A percentile compares a stretch with the other conserved stretches of the same genome.
Evolutionary conservation across 2,888 invertebrate genomes (phyloP).

Genomic region (Bombyx huttoni): DNA sequence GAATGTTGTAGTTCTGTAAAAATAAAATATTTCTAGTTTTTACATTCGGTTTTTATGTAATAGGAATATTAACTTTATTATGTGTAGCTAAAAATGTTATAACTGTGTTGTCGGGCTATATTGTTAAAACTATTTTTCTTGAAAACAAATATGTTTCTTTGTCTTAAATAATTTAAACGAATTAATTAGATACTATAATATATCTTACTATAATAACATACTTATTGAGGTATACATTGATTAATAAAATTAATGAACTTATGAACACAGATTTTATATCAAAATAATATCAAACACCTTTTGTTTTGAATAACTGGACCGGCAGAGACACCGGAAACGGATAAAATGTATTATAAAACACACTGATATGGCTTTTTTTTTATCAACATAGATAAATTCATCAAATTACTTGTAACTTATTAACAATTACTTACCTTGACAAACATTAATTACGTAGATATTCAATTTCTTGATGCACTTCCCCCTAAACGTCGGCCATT

Average conservation of each 20-base stretch:
- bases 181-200: neutral
- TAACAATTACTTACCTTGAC: constrained; percentile 35
- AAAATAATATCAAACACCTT: constrained; percentile 28
- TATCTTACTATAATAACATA: neutral
- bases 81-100: too few species aligned
- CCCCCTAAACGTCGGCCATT: constrained; percentile 71
- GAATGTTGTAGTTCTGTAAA: constrained; percentile 54
- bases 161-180: neutral
- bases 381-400: neutral
- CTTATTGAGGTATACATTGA: neutral
- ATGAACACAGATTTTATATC: constrained; percentile 8
- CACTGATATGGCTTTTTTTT: neutral
- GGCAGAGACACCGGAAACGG: constrained; percentile 54
- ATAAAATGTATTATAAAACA: constrained; percentile 11
- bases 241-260: neutral
- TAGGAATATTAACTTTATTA: too few species aligned
- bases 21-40: neutral
- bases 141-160: too few species aligned
- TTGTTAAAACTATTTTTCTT: too few species aligned
- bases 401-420: constrained; percentile 5
- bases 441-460: constrained; percentile 43
- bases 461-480: constrained; percentile 58
- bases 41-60: too few species aligned
- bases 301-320: constrained; percentile 66
- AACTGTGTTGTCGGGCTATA: too few species aligned